These are phyloP conservation scores for Procambarus virginalis DNA, from an alignment of 1,140 invertebrate species.

Conservation along the genomic window DNA sequence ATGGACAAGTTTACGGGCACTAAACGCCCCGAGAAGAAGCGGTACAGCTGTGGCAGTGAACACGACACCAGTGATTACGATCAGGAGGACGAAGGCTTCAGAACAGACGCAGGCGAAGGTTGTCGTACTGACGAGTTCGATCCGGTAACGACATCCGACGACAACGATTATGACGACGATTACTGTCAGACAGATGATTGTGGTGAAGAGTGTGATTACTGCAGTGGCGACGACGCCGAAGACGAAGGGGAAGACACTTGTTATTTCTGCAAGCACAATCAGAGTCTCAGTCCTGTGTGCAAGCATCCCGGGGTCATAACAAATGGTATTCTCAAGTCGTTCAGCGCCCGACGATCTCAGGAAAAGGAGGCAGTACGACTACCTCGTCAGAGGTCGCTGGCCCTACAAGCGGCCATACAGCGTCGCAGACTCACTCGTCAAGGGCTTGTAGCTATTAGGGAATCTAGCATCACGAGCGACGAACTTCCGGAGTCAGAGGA, in stretches of 20 bases:
- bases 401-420: conserved; percentile 42
- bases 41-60: background rate
- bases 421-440: conserved; percentile 53
- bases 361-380: conserved; percentile 30
- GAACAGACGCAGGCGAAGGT: conserved; percentile 24
- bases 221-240: conserved; percentile 62
- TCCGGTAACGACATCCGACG: conserved; percentile 5
- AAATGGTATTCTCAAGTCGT: conserved; percentile 64
- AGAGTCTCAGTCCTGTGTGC: conserved; percentile 29
- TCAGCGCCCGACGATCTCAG: conserved; percentile 20
- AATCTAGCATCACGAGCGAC: conserved; percentile 63
- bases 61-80: background rate
- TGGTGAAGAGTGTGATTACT: conserved; percentile 64
- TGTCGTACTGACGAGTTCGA: conserved; percentile 31
- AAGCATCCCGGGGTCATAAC: conserved; percentile 66
- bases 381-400: conserved; percentile 37
- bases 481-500: conserved; percentile 60
- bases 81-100: conserved; percentile 18
- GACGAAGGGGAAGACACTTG: conserved; percentile 58
- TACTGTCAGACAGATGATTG: conserved; percentile 68
- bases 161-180: conserved; percentile 52
- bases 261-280: conserved; percentile 49
- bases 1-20: background rate
- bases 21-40: background rate
- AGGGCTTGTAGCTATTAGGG: conserved; percentile 61